Percentiles rank a stretch among this genome's conserved stretches.
Evolutionary conservation across 23 tunicate species (phyloP).

Genomic region (Aplidium turbinatum): DNA sequence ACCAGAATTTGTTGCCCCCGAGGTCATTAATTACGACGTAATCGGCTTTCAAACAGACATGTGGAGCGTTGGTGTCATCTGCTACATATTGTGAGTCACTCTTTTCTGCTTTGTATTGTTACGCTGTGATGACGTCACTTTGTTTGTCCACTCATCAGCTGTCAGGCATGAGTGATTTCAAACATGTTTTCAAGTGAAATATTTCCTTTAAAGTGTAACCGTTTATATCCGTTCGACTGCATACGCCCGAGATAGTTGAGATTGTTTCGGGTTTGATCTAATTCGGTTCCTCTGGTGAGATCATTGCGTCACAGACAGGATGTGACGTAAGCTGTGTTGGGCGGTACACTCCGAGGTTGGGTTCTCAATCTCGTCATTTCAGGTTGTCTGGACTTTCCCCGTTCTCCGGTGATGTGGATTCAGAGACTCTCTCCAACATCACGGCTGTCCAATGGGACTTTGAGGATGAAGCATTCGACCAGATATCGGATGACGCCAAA

Average conservation of each 20-base stretch:
- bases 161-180: no score
- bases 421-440: slow-evolving; percentile 74
- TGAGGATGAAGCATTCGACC: slow-evolving; percentile 70
- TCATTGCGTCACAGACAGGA: no score
- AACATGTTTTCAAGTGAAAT: no score
- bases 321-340: no score
- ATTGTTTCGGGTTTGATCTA: no score
- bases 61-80: slow-evolving; percentile 96
- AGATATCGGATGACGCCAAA: slow-evolving; percentile 74
- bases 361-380: not conserved
- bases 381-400: slow-evolving; percentile 90
- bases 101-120: not conserved
- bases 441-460: slow-evolving; percentile 77
- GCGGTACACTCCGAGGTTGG: no score
- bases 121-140: no score
- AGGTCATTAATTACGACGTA: slow-evolving; percentile 68
- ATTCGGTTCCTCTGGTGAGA: no score
- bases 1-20: slow-evolving; percentile 86
- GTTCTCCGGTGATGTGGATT: slow-evolving; percentile 60
- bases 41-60: slow-evolving; percentile 77
- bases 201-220: no score
- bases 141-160: no score
- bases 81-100: slow-evolving; percentile 78
- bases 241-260: no score
- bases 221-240: no score